Evolutionary conservation across 2,888 invertebrate species (phyloP), one percentile per base, ranked within the genome.

Genomic region (Eupithecia subfuscata): DNA sequence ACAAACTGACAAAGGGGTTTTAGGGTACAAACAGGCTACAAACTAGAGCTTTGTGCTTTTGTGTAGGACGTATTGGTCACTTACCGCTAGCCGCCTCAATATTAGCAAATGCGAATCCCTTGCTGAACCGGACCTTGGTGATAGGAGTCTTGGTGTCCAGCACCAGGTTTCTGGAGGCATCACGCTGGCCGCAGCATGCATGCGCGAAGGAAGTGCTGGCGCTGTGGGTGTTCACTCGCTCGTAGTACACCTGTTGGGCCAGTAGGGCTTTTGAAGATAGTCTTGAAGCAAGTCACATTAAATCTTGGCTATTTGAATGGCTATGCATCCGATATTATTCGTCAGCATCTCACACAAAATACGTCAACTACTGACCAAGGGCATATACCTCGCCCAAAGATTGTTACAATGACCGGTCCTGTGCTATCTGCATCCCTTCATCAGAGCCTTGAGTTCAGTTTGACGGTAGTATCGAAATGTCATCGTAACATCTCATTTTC

Each of bases 21-120:
- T 16, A 30, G 63, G 16, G 63, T 64, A 30, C 34, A 34, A 18
- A 64, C 64, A 18, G 34, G 16, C 8, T 34, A 22, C 7, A 9
- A 56, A 56, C 1, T 30, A 48, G 48, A 48, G 18, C 48, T 48
- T 48, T 9, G 48, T 48, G n/a, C 48, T 48, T 48, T 45, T 16
- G 68, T 34, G 11, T n/a, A 14, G 37, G 7, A 37, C 34, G 7
- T 63, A 0, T 63, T 37, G 16, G 37, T n/a, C 34, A 68, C 89
- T 89, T 84, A 95, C 95, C 95, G 81, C 95, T 96, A 52, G 97
- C 97, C 8, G 97, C 97, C 80, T 97, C 97, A 80, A 97, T 96
- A 86, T 97, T 97, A 43, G 97, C 97, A 86, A 98, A 98, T 0
- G 97, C 97, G 84, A 97, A 98, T 0, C 95, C 97, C 86, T 97